Evolutionary conservation across 2,113 vertebrate genomes (phyloP).

Genomic region (Pampusana beccarii): DNA sequence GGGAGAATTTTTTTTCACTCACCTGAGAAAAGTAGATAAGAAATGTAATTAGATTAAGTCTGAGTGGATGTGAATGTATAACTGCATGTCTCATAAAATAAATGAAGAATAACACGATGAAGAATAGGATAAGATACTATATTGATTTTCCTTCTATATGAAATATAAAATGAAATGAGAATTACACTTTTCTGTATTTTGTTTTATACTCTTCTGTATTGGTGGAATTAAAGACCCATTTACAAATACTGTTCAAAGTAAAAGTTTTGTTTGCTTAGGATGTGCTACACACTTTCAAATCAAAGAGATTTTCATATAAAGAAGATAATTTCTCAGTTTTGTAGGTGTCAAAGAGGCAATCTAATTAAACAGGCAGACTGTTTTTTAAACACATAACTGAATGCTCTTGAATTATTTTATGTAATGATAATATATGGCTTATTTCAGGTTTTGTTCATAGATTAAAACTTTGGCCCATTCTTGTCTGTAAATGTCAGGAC

Average conservation of each 20-base stretch:
- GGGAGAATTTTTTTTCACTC: neutral
- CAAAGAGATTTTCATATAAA: neutral
- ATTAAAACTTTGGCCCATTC: neutral
- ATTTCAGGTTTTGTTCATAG: neutral
- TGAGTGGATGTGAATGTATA: neutral
- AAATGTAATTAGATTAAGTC: neutral
- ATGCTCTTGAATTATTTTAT: neutral
- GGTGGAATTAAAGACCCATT: neutral
- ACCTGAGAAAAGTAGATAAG: neutral
- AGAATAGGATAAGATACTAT: neutral
- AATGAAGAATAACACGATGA: neutral
- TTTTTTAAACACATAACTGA: neutral
- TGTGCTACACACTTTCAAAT: neutral
- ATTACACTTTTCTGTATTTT: neutral
- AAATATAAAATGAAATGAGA: neutral
- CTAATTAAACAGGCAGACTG: neutral
- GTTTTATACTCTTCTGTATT: neutral
- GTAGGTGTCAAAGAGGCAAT: neutral
- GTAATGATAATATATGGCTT: neutral
- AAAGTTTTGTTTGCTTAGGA: neutral
- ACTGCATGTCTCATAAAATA: neutral
- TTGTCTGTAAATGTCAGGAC: neutral
- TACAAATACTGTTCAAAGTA: neutral
- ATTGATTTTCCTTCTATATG: neutral
- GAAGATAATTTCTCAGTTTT: neutral